These are phyloP conservation scores for Mastigias papua DNA, from an alignment of 30 jellyfish, hydroid and myxozoan species.

Conservation along the genomic window DNA sequence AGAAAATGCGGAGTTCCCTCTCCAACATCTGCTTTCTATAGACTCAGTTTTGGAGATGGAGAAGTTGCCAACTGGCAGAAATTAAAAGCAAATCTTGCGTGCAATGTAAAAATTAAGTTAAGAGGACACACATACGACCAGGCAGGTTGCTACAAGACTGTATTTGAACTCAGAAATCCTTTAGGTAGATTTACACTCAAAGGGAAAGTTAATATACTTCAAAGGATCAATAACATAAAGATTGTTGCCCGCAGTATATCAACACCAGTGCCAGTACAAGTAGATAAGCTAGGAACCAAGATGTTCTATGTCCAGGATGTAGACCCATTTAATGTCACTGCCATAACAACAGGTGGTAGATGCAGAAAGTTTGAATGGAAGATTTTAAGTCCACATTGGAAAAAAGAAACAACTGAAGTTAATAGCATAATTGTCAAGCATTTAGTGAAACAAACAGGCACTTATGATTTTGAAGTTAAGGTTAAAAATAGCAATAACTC, in stretches of 20 bases:
- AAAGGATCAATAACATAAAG: background rate
- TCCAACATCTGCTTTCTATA: constrained; percentile 21
- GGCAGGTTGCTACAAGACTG: constrained; percentile 49
- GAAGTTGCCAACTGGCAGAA: constrained; percentile 25
- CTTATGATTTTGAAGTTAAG: constrained; percentile 30
- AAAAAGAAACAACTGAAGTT: background rate
- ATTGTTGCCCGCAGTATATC: constrained; percentile 22
- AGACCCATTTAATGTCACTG: constrained; percentile 43
- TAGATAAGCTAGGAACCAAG: constrained; percentile 2
- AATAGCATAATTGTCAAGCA: constrained; percentile 18
- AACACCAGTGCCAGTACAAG: background rate
- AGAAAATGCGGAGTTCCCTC: background rate
- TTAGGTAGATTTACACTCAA: constrained; percentile 18
- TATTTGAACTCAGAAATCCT: constrained; percentile 32
- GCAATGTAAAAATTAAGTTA: background rate
- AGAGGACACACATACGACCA: constrained; percentile 23
- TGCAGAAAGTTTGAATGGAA: constrained; percentile 52
- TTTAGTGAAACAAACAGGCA: constrained; percentile 4
- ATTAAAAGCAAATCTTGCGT: constrained; percentile 3
- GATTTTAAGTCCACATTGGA: constrained; percentile 20
- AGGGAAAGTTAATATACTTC: constrained; percentile 5
- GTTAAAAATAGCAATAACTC: constrained; percentile 9
- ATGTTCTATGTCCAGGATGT: constrained; percentile 10
- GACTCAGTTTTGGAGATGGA: constrained; percentile 58
- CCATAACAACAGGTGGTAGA: constrained; percentile 45